phyloP scores from a whole-genome alignment of 2,888 invertebrate species.

The Hydrotaea cyrtoneurina region DNA sequence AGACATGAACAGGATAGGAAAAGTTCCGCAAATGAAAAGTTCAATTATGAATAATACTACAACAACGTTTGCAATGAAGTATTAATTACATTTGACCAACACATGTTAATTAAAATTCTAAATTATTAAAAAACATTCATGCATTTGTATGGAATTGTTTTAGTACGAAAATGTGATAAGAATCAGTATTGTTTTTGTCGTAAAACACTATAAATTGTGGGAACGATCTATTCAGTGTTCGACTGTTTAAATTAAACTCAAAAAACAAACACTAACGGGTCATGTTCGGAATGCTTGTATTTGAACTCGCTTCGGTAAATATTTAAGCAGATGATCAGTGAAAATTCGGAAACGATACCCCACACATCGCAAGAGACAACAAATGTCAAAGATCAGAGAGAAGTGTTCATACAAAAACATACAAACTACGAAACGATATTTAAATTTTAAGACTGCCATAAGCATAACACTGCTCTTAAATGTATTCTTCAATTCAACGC shows the following conservation, averaged over 20 bases:
- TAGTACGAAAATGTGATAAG: too few relatives aligned
- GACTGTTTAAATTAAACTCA: conserved; percentile 25
- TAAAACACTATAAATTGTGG: conserved; percentile 38
- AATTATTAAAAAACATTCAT: too few relatives aligned
- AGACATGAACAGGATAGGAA: too few relatives aligned
- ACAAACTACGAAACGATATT: neutral
- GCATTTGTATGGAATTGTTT: too few relatives aligned
- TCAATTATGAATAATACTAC: too few relatives aligned
- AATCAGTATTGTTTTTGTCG: neutral
- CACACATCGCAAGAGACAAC: neutral
- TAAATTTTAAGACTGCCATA: neutral
- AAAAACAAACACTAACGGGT: conserved; percentile 8
- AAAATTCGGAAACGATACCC: too few relatives aligned
- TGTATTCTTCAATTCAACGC: neutral
- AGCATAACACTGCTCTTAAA: neutral
- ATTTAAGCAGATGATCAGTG: conserved; percentile 36
- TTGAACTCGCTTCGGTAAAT: neutral
- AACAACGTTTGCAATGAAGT: too few relatives aligned
- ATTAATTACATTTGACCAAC: too few relatives aligned
- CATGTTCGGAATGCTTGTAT: neutral
- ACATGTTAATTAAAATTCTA: too few relatives aligned
- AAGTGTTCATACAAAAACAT: too few relatives aligned
- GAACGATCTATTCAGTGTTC: neutral
- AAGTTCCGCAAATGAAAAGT: too few relatives aligned
- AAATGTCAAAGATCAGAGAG: conserved; percentile 23